Percentiles rank a stretch among this genome's conserved stretches.
Conservation (phyloP, 2,113 vertebrate species). For the Upupa epops region DNA sequence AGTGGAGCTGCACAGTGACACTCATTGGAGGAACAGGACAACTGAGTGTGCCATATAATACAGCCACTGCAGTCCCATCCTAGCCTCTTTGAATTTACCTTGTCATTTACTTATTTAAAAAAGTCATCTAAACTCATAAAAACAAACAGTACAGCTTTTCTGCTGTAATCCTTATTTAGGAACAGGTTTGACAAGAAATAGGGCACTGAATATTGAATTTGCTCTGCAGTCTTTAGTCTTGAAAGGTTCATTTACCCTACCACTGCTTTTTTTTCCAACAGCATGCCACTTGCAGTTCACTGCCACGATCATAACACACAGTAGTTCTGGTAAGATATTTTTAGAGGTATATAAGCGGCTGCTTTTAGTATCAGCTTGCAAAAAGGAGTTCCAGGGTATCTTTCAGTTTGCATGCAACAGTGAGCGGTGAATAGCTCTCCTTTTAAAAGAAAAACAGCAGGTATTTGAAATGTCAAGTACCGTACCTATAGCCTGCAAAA, state of each 20-base stretch:
- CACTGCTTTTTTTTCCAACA: neutral
- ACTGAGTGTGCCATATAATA: neutral
- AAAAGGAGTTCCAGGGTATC: neutral
- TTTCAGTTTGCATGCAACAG: neutral
- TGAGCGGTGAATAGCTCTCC: neutral
- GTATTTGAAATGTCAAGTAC: neutral
- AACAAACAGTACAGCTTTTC: neutral
- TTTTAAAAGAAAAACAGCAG: neutral
- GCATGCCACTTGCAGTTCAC: neutral
- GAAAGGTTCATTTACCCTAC: neutral
- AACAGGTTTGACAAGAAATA: neutral
- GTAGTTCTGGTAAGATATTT: neutral
- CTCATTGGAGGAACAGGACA: neutral
- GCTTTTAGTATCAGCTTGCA: fast-evolving
- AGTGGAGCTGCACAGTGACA: too few species aligned
- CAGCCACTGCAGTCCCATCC: neutral
- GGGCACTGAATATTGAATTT: neutral
- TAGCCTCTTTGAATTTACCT: neutral
- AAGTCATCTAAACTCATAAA: neutral
- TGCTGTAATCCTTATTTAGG: neutral
- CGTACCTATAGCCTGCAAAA: neutral
- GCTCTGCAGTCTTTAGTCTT: neutral
- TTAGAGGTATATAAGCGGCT: neutral
- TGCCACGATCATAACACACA: neutral
- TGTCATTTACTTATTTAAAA: neutral